Conservation (phyloP, 2,888 invertebrate species). For the Keiferia lycopersicella region DNA sequence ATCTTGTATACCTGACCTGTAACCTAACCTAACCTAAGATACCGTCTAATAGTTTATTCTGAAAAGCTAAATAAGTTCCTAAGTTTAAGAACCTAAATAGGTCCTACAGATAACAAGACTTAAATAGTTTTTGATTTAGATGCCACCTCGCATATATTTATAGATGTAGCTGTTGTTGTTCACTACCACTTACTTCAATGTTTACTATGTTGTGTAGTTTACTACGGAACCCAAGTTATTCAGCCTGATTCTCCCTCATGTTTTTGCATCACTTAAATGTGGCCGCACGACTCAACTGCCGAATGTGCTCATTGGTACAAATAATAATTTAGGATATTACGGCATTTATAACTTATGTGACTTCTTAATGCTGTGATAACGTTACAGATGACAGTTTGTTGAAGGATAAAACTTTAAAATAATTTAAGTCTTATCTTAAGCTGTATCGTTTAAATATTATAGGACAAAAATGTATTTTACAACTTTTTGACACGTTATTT, state of each 20-base stretch:
- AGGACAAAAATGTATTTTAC: not conserved
- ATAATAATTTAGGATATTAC: conserved; percentile 27
- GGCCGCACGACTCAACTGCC: conserved; percentile 24
- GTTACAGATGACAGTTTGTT: conserved; percentile 8
- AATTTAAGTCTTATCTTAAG: conserved; percentile 7
- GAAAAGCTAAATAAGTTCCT: no score
- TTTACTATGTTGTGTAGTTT: not conserved
- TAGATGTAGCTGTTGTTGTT: no score
- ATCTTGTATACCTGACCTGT: no score
- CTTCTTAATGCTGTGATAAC: conserved; percentile 21
- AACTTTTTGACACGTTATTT: conserved; percentile 31
- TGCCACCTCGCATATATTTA: no score
- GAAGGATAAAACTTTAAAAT: not conserved
- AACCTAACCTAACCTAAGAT: no score
- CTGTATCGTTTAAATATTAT: conserved; percentile 14
- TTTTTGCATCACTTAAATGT: conserved; percentile 6
- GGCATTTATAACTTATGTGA: conserved; percentile 19
- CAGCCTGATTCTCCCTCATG: not conserved
- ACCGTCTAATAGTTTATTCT: no score
- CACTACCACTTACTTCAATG: not conserved
- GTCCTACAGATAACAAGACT: no score
- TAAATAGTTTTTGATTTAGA: no score
- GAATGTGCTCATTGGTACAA: conserved; percentile 27
- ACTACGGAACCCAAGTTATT: not conserved
- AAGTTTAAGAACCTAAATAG: no score